phyloP scores from a whole-genome alignment of 2,797 vertebrate genomes.

The Betta splendens region DNA sequence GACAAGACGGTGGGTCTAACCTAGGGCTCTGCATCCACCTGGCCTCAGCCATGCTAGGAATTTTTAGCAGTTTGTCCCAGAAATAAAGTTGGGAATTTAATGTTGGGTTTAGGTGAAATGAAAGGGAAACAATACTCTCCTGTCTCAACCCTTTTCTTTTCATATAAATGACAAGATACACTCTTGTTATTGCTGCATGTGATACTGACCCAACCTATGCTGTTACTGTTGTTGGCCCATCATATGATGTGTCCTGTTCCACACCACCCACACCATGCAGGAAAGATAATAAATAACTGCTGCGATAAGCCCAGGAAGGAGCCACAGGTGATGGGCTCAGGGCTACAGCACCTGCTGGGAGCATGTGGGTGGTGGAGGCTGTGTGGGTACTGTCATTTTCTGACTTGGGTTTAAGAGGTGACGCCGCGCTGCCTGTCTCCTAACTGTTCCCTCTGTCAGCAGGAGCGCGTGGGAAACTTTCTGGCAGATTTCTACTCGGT shows the following conservation, averaged over 20 bases:
- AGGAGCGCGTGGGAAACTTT: slow-evolving; percentile 98
- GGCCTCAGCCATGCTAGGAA: slow-evolving; percentile 8
- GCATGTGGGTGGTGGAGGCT: too few species aligned
- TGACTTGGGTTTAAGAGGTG: slow-evolving; percentile 26
- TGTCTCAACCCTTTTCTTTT: background rate
- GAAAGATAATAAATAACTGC: slow-evolving; percentile 24
- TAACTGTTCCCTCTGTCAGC: slow-evolving; percentile 40
- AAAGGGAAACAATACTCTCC: background rate
- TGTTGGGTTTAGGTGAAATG: slow-evolving; percentile 23
- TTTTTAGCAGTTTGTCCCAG: slow-evolving; percentile 14
- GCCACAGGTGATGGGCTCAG: slow-evolving; percentile 28
- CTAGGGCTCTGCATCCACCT: background rate
- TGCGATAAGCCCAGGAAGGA: slow-evolving; percentile 13
- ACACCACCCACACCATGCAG: slow-evolving; percentile 2
- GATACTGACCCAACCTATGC: slow-evolving; percentile 5
- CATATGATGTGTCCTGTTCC: slow-evolving; percentile 30
- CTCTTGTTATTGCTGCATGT: background rate
- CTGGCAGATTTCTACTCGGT: slow-evolving; percentile 97
- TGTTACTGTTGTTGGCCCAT: background rate
- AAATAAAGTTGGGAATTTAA: slow-evolving; percentile 15
- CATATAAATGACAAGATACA: background rate
- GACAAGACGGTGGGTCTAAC: slow-evolving; percentile 90
- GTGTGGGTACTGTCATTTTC: too few species aligned
- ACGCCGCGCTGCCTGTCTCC: slow-evolving; percentile 24
- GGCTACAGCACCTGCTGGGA: slow-evolving; percentile 25